Evolutionary conservation across 2,888 invertebrate species (phyloP), one percentile per base, ranked within the genome.

Genomic region (Saturnia japonica): DNA sequence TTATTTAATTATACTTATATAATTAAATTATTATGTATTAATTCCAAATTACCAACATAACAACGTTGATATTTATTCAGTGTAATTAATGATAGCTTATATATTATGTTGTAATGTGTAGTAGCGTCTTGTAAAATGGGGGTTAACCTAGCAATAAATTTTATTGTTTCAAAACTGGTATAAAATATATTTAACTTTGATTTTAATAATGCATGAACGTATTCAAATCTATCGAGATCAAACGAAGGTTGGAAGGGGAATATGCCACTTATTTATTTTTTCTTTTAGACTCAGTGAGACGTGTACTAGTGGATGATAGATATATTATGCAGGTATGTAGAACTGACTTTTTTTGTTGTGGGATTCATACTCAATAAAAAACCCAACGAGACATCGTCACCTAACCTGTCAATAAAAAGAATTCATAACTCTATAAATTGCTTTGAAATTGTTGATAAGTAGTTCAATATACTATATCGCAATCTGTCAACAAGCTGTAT

Each of bases 401-500:
- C 14, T 60, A 60, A 28, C 12, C 14, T 60, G 25, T 25, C 8
- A 54, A 54, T 54, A 54, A 22, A 6, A 34, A 2, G 3, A 19
- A 14, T 51, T 51, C 47, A 16, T 19, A 19, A 7, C 51, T n/a
- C n/a, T n/a, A n/a, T n/a, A 54, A 28, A 34, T 68, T 43, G 9
- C 47, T 51, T 16, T 40, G 42, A 64, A 57, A 57, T 57, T 67
- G 47, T 67, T 67, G 22, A 64, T n/a, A n/a, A n/a, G n/a, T 68
- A 19, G 69, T n/a, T 40, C 71, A 47, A 72, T 69, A 64, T 42
- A 72, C n/a, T 71, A 47, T 68, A n/a, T 34, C 62, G 69, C 73
- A 78, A 76, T 73, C 74, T 74, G 72, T 71, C 72, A 68, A 70
- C 72, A 73, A 74, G 72, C 73, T 74, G 70, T 75, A 77, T 77